Evolutionary conservation across 2,797 vertebrate genomes (phyloP).

Genomic region (Gadopsis bispinosus): DNA sequence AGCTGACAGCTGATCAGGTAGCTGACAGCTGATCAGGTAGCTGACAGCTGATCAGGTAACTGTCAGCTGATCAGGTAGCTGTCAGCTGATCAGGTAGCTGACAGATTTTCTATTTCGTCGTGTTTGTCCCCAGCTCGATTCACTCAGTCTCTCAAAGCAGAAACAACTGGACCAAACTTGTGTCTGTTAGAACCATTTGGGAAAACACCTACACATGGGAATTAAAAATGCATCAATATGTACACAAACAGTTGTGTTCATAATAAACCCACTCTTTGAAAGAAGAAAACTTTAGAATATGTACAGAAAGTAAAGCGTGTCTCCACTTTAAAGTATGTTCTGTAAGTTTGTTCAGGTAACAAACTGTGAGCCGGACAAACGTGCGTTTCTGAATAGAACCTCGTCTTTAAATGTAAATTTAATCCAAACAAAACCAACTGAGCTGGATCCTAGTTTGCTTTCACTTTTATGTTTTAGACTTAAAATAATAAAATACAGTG

Average conservation of each 20-base stretch:
- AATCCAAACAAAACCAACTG: conserved; percentile 7
- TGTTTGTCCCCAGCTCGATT: no score
- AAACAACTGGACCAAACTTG: no score
- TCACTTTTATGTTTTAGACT: conserved; percentile 2
- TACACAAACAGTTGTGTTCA: conserved; percentile 43
- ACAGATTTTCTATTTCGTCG: no score
- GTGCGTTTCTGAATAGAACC: neutral
- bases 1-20: no score
- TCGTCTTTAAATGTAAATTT: neutral
- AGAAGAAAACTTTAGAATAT: conserved; percentile 17
- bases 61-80: no score
- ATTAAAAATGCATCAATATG: conserved; percentile 52
- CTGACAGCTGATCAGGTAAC: no score
- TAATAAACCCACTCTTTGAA: conserved; percentile 19
- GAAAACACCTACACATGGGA: conserved; percentile 42
- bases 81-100: no score
- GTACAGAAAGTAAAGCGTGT: conserved; percentile 35
- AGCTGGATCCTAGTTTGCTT: no score
- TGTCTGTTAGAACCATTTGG: no score
- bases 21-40: no score
- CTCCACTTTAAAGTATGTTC: neutral
- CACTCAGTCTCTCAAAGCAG: no score
- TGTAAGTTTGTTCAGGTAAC: neutral
- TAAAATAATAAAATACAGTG: conserved; percentile 10
- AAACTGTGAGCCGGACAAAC: conserved; percentile 8